These are phyloP conservation scores for Macrotus californicus DNA, from an alignment of 2,113 vertebrate species.

Conservation along the genomic window DNA sequence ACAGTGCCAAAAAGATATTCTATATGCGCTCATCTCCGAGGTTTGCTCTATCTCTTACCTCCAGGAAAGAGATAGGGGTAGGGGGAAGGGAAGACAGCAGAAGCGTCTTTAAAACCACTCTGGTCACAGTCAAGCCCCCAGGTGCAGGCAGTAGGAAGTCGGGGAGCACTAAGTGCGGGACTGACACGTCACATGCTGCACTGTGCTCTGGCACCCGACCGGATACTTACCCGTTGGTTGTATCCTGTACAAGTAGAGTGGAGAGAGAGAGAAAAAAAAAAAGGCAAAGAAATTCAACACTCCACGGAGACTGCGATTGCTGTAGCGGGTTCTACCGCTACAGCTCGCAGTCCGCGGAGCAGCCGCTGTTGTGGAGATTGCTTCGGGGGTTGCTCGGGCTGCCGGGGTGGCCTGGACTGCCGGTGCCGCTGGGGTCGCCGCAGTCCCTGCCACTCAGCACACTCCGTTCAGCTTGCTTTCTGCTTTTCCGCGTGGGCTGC, in stretches of 20 bases:
- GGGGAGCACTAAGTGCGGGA: neutral
- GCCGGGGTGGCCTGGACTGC: neutral
- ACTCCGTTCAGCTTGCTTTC: neutral
- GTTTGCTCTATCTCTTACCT: neutral
- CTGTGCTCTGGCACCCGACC: neutral
- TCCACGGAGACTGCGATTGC: constrained; percentile 28
- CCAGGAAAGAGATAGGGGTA: neutral
- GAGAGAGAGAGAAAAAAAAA: neutral
- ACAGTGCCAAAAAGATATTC: neutral
- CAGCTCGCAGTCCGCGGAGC: constrained; percentile 45
- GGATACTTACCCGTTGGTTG: constrained; percentile 43
- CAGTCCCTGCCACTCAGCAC: neutral
- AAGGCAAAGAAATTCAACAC: constrained; percentile 5
- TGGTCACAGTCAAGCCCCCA: neutral
- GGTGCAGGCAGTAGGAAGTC: neutral
- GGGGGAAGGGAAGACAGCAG: neutral
- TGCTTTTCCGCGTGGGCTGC: neutral
- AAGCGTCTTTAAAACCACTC: neutral
- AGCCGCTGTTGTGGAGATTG: neutral
- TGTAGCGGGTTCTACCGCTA: constrained; percentile 41
- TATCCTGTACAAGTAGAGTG: constrained; percentile 31
- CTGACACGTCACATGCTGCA: neutral
- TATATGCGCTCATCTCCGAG: neutral
- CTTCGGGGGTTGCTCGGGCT: neutral
- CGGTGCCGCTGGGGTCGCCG: neutral